phyloP scores from a whole-genome alignment of 2,113 vertebrate genomes.

The Rhinoptilus africanus region DNA sequence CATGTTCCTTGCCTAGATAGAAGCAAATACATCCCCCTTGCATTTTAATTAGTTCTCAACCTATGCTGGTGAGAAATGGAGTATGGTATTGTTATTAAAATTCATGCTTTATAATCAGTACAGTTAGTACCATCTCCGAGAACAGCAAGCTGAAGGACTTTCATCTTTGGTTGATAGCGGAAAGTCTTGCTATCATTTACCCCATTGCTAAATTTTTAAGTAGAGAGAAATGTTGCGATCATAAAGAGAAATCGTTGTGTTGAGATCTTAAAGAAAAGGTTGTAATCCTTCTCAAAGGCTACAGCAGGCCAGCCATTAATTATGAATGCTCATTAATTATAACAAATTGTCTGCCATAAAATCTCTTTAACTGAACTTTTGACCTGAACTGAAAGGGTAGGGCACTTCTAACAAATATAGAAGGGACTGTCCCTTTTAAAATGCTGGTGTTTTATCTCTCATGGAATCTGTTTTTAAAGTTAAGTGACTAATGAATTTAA shows the following conservation, averaged over 20 bases:
- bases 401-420: neutral
- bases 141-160: neutral
- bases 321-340: conserved; percentile 14
- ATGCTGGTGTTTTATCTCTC: neutral
- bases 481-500: neutral
- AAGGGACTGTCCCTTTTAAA: neutral
- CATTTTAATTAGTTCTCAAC: conserved; percentile 3
- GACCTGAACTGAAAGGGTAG: neutral
- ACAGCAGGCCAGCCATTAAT: conserved; percentile 1
- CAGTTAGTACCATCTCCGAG: neutral
- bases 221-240: neutral
- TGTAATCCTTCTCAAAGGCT: neutral
- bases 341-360: neutral
- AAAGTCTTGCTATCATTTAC: neutral
- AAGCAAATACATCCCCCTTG: neutral
- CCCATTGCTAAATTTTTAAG: neutral
- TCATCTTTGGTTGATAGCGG: neutral
- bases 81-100: neutral
- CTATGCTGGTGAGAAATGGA: neutral
- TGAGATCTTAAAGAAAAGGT: neutral
- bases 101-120: conserved; percentile 1
- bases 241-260: neutral
- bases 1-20: neutral
- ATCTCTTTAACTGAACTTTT: neutral
- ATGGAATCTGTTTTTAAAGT: neutral